A percentile compares a stretch with the other conserved stretches of the same genome.
phyloP scores from a whole-genome alignment of 2,113 vertebrate genomes.

The Lepidothrix coronata region DNA sequence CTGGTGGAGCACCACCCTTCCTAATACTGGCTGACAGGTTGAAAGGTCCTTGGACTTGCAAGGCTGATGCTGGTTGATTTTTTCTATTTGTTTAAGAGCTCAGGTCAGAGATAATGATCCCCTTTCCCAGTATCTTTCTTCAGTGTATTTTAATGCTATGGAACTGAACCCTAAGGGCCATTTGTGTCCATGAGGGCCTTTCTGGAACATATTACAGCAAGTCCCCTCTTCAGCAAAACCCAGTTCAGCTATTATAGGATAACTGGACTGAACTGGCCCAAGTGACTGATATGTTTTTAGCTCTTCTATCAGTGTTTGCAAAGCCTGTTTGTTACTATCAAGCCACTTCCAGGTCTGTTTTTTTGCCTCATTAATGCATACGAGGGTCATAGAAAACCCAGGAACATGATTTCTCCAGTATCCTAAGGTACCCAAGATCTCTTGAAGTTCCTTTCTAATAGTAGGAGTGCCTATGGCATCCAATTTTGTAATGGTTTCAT shows the following conservation, averaged over 20 bases:
- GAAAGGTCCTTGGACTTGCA: not conserved
- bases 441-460: not conserved
- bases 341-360: not conserved
- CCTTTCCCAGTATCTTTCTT: not conserved
- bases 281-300: not conserved
- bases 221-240: not conserved
- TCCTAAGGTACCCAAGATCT: not conserved
- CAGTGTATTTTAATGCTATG: not conserved
- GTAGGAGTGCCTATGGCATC: not conserved
- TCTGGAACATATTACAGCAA: not conserved
- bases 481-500: not conserved
- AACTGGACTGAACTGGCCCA: not conserved
- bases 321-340: not conserved
- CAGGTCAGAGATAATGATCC: not conserved
- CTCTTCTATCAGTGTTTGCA: not conserved
- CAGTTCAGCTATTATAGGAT: not conserved
- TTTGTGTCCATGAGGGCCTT: not conserved
- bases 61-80: not conserved
- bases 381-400: not conserved
- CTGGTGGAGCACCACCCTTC: not conserved
- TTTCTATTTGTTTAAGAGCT: not conserved
- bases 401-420: not conserved
- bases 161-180: not conserved
- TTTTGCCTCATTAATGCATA: not conserved
- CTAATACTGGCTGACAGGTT: not conserved